Evolutionary conservation across 2,888 invertebrate species (phyloP), one percentile per base, ranked within the genome.

Genomic region (Onchidella celtica): DNA sequence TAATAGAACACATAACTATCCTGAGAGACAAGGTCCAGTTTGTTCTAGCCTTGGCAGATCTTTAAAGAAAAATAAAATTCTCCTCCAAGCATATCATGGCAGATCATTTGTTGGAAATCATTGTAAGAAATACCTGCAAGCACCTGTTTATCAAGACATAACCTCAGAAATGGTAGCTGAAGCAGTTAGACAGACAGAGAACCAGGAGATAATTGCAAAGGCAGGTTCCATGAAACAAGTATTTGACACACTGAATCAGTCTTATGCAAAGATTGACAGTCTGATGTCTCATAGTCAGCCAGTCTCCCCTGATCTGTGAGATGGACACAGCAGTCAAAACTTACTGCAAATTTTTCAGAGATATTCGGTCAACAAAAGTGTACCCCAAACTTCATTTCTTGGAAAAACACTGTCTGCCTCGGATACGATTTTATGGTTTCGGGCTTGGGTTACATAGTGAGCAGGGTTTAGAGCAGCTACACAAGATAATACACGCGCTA

Each of bases 61-160:
- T 38, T 27, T 69, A 27, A 69, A 69, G 40, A 38, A 17, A 14
- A 34, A n/a, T n/a, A 69, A n/a, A 38, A 69, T 69, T 21, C 2
- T n/a, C 1, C 38, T 69, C 38, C 69, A 69, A 24, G 69, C 69
- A 1, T 69, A 69, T 24, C 69, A 69, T 9, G 38, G 69, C 17
- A 14, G 69, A 36, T 69, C 69, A 4, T 69, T 69, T 38, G 69
- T 69, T 14, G 69, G 47, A 17, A 47, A 47, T 47, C 47, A 47
- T 17, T 47, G 47, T 17, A 47, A 47, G 47, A 47, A 47, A 40
- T n/a, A 69, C 36, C n/a, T 40, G 40, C 38, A 38, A 38, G 21
- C 69, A 69, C 24, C 36, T 38, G 69, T 69, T 38, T 38, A 36
- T 69, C 3, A 36, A 69, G n/a, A 17, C 38, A 27, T 36, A 1